Base-by-base conservation (phyloP, 2,888 invertebrate genomes). In the Erebia epiphron region DNA sequence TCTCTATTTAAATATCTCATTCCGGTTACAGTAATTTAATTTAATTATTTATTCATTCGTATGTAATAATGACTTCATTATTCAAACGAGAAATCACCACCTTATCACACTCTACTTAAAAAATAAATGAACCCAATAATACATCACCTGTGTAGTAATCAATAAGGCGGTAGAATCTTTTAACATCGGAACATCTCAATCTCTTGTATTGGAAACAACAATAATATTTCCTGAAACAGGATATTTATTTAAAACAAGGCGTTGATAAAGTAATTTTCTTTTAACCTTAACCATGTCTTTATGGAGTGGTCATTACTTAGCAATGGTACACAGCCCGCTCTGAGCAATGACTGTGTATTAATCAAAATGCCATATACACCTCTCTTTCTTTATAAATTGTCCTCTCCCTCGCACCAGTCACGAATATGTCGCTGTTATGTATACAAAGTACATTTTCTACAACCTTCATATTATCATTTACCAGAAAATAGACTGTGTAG, bases 181-280 rank as follows among this genome's bases (percentile, higher is more conserved):
- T 86, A 89, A 75, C 89, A 91, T 89, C 80, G 77, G 82, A 83
- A 93, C 93, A 91, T 91, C 93, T 93, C 92, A 92, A 92, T 92
- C 87, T 88, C 91, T 90, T 89, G 92, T 91, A 91, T 92, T 89
- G 90, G 89, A 89, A 90, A 92, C 86, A 92, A 91, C 91, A 89
- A 92, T 90, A 92, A 93, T 93, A 93, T 90, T 92, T 92, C 92
- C 93, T 92, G 92, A 93, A 93, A 93, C 92, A 89, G 92, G 91
- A 92, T 92, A 92, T 93, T 93, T 93, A 92, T 92, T 93, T 91
- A 91, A 93, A 93, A 92, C 92, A 92, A 92, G 93, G 91, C 92
- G 93, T 92, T 93, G 93, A 93, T 93, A 92, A 92, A 93, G 92
- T 93, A 93, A 93, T 93, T 92, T 93, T 92, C 92, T 93, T 93